A percentile compares a stretch with the other conserved stretches of the same genome.
phyloP scores from a whole-genome alignment of 1,140 invertebrate species.

The Euura saliciscinereae region DNA sequence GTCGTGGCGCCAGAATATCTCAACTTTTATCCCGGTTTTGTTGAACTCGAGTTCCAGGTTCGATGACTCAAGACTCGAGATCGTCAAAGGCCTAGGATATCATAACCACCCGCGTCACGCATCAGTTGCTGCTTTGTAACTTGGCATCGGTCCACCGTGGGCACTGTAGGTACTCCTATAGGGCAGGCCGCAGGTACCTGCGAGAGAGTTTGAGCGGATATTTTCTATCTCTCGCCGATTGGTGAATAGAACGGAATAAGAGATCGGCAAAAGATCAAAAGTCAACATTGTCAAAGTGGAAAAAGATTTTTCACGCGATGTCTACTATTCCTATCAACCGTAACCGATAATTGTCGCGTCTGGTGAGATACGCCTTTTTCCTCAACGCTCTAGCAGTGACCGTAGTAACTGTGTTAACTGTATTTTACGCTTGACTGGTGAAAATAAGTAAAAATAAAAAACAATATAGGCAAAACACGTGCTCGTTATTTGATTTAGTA shows the following conservation, averaged over 20 bases:
- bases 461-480: not conserved
- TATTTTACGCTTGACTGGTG: slow-evolving; percentile 9
- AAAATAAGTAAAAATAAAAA: not conserved
- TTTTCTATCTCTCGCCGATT: too few species aligned
- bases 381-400: not conserved
- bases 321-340: too few species aligned
- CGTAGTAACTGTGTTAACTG: slow-evolving; percentile 14
- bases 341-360: too few species aligned
- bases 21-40: not conserved
- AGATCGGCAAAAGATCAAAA: too few species aligned
- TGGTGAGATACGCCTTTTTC: too few species aligned
- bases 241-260: too few species aligned
- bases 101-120: slow-evolving; percentile 44
- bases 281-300: too few species aligned
- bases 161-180: not conserved
- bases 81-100: slow-evolving; percentile 34
- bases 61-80: slow-evolving; percentile 32
- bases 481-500: slow-evolving; percentile 7
- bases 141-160: slow-evolving; percentile 12
- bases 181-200: too few species aligned
- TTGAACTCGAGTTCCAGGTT: slow-evolving; percentile 23
- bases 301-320: too few species aligned
- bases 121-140: slow-evolving; percentile 44
- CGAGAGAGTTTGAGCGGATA: too few species aligned
- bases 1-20: not conserved